Percentiles rank a stretch among this genome's conserved stretches.
phyloP scores from a whole-genome alignment of 2,113 vertebrate genomes.

The Crotalus helleri region DNA sequence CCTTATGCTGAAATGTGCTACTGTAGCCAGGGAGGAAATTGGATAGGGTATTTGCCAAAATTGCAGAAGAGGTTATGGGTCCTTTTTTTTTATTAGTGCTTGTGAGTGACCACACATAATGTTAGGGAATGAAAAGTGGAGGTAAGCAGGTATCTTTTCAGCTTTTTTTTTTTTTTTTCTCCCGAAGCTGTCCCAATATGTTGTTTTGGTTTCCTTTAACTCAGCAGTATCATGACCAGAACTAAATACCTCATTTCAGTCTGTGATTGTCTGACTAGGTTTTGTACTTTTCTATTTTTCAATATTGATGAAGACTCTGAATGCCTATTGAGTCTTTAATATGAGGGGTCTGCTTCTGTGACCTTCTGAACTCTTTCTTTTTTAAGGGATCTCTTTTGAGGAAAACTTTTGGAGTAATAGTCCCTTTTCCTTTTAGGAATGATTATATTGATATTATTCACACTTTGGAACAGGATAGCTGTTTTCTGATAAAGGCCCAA shows the following conservation, averaged over 20 bases:
- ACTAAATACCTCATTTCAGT: not conserved
- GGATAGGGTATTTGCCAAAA: not conserved
- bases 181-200: not conserved
- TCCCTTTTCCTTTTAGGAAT: not conserved
- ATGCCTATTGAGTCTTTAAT: not conserved
- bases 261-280: not conserved
- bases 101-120: not conserved
- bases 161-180: not conserved
- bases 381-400: not conserved
- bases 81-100: not conserved
- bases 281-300: not conserved
- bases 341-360: slow-evolving; percentile 3
- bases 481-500: not conserved
- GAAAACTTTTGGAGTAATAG: not conserved
- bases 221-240: not conserved
- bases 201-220: not conserved
- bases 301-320: not conserved
- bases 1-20: not conserved
- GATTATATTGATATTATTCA: not conserved
- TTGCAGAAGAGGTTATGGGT: not conserved
- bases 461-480: not conserved
- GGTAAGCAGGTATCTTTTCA: not conserved
- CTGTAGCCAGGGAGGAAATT: slow-evolving; percentile 2
- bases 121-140: not conserved
- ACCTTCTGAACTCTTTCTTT: slow-evolving; percentile 19